Evolutionary conservation across 1,140 invertebrate genomes (phyloP), one percentile per base, ranked within the genome.

Genomic region (Caerostris darwini): DNA sequence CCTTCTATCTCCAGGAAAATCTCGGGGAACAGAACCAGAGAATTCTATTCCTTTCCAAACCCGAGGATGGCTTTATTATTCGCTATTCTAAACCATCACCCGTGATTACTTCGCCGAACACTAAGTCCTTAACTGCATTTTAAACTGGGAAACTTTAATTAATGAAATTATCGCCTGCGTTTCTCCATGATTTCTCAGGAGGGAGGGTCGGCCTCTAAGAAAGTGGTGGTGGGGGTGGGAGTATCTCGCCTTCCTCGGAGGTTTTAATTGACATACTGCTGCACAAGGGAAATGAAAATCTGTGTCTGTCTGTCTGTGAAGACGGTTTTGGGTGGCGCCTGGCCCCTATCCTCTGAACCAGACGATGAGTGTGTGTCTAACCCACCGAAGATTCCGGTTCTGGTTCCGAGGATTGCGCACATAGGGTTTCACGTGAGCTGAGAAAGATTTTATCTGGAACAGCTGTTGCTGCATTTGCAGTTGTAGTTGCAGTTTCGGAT

Each of bases 181-280:
- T 85, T 85, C 83, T 85, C 83, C 83, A 57, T 85, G 83, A 85
- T 85, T 85, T 85, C 83, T 85, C 83, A 19, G 54, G 83, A 59
- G 83, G 83, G 83, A 50, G 10, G 7, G 19, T 67, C 17, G 14
- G 2, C 71, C 53, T 34, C 34, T 53, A 77, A 77, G 71, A 77
- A 77, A 77, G 12, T 34, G 8, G 71, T 19, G n/a, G 71, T 50
- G 71, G 8, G 71, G 8, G 71, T 50, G 34, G 34, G 34, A 34
- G 34, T 34, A 34, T 50, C 50, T 77, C 61, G 12, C 3, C 71
- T 77, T 77, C 10, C 10, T 34, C 61, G 5, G 61, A 14, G 34
- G 53, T 77, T 77, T 77, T 77, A 77, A 77, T 77, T 77, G 71
- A 77, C 71, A 77, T 19, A 77, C 71, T 50, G 71, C 71, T 14